Base-by-base conservation (phyloP, 2,888 invertebrate species). In the Dromius quadrimaculatus region DNA sequence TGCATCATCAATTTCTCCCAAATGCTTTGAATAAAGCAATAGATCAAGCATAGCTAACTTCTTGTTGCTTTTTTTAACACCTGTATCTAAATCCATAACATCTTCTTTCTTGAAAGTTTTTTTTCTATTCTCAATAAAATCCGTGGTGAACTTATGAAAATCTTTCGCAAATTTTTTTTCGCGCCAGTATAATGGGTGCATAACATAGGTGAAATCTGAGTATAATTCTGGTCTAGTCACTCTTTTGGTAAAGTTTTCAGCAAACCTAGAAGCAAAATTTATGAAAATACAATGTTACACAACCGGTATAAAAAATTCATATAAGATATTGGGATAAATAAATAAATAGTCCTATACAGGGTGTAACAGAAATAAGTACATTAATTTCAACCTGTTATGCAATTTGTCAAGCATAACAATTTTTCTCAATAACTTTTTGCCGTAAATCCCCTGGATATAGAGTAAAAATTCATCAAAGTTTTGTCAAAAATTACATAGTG, bases 391-490 rank as follows among this genome's bases (percentile, higher is more conserved):
- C n/a, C n/a, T n/a, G n/a, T n/a, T n/a, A n/a, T n/a, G n/a, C n/a
- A n/a, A n/a, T n/a, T n/a, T n/a, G n/a, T n/a, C n/a, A 85, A 23
- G 88, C 85, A 8, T 83, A 76, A 66, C 89, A 86, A 77, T 91
- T 91, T 23, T 82, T 80, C n/a, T n/a, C n/a, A n/a, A n/a, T n/a
- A n/a, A n/a, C n/a, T n/a, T n/a, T n/a, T n/a, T n/a, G n/a, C n/a
- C n/a, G n/a, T n/a, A n/a, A n/a, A n/a, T n/a, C n/a, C n/a, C n/a
- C n/a, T n/a, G n/a, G n/a, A n/a, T n/a, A n/a, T n/a, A n/a, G n/a
- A n/a, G n/a, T n/a, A n/a, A n/a, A n/a, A n/a, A n/a, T n/a, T n/a
- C n/a, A n/a, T n/a, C n/a, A n/a, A n/a, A n/a, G n/a, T n/a, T n/a
- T n/a, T n/a, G n/a, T n/a, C n/a, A n/a, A n/a, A n/a, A n/a, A n/a